Evolutionary conservation across 2,888 invertebrate genomes (phyloP), one percentile per base, ranked within the genome.

Genomic region (Liposcelis brunnea): DNA sequence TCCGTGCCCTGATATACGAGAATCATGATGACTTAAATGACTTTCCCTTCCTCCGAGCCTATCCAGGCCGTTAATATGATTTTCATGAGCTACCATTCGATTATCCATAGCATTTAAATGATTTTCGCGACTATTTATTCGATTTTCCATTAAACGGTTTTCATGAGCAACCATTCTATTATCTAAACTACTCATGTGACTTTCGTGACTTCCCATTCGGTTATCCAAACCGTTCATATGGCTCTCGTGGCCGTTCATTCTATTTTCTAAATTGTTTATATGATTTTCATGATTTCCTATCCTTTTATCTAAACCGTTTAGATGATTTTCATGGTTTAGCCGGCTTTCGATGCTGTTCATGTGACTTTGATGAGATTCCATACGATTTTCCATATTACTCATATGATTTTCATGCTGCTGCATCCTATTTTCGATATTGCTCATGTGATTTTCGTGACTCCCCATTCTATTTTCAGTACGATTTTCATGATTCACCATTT

Each of bases 21-120:
- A 26, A 10, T 19, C 40, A 11, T 14, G 19, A 21, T 40, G 40
- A 40, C 19, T 40, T 11, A 40, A 18, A 26, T 26, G 26, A 26
- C 26, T 26, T 11, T 40, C 40, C 12, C 21, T 16, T 10, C 40
- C 21, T 10, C 19, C 19, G 19, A 40, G 16, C 21, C 40, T 14
- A 10, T 40, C 40, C 19, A 40, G 6, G 7, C 40, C 21, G 21
- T 40, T 14, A 5, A 40, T 18, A 18, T 40, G 40, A 18, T 40
- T 40, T 40, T 40, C 40, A 11, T 40, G 40, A 18, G 40, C 40
- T 12, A 40, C 21, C 40, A 40, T 40, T n/a, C 40, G 15, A 19
- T 40, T 40, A 18, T 19, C 40, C 15, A 40, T 14, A 12, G 15
- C 19, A 19, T 18, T 40, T 21, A 40, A 18, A 40, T 40, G 40